Evolutionary conservation across 2,113 vertebrate genomes (phyloP).

Genomic region (Pleuronectes platessa): DNA sequence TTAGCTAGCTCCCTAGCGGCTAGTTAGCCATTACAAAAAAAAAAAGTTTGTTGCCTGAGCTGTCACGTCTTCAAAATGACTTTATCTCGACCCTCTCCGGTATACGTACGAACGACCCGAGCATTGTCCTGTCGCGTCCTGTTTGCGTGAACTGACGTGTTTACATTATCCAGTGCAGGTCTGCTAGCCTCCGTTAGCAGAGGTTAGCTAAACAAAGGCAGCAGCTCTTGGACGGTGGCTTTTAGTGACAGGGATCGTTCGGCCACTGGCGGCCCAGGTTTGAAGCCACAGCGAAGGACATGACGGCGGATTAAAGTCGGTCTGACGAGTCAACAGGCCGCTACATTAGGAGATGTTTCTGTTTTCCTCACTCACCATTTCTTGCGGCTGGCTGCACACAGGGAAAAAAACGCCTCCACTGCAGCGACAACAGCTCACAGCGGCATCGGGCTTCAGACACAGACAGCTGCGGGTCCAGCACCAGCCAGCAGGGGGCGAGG

Average conservation of each 20-base stretch:
- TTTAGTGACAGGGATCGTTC: slow-evolving; percentile 3
- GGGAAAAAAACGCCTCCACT: slow-evolving; percentile 57
- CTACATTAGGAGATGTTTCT: slow-evolving; percentile 3
- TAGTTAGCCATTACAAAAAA: slow-evolving; percentile 17
- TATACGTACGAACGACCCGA: not conserved
- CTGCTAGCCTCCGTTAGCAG: slow-evolving; percentile 50
- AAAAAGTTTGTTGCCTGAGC: not conserved
- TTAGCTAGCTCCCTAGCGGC: slow-evolving; percentile 26
- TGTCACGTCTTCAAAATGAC: not conserved
- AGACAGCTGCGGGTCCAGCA: not conserved
- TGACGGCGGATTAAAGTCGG: not conserved
- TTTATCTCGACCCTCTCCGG: not conserved
- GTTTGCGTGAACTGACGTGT: not conserved
- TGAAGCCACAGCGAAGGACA: not conserved
- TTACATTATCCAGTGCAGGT: slow-evolving; percentile 8
- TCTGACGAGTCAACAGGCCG: not conserved
- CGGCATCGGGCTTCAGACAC: slow-evolving; percentile 8
- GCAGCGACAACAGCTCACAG: slow-evolving; percentile 70
- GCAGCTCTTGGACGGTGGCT: slow-evolving; percentile 6
- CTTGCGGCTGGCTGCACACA: slow-evolving; percentile 70
- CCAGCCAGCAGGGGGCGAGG: slow-evolving; percentile 16
- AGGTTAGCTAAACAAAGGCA: slow-evolving; percentile 73
- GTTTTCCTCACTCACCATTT: slow-evolving; percentile 82
- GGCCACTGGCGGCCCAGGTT: not conserved
- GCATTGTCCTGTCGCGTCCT: not conserved